Conservation (phyloP, 92 coral and sea anemone species). For the Zoanthus sociatus region DNA sequence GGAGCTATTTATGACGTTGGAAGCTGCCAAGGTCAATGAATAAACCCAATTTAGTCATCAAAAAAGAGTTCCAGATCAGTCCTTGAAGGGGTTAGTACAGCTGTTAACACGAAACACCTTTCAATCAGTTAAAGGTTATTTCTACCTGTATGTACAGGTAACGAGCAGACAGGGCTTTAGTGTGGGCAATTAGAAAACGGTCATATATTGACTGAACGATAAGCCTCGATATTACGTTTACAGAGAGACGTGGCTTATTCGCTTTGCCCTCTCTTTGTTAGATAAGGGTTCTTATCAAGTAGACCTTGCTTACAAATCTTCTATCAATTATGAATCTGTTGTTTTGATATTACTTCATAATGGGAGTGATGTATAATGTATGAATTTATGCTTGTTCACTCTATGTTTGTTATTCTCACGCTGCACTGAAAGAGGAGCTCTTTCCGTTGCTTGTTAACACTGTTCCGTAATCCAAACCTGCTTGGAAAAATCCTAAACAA, state of each 20-base stretch:
- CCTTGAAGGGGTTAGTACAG: not conserved
- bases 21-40: conserved; percentile 29
- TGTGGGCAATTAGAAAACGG: conserved; percentile 18
- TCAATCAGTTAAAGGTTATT: not conserved
- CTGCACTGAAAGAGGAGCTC: not conserved
- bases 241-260: conserved; percentile 14
- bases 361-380: conserved; percentile 46
- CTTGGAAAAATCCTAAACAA: not conserved
- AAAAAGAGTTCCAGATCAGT: not conserved
- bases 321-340: conserved; percentile 42
- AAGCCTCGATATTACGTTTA: conserved; percentile 12
- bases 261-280: conserved; percentile 5
- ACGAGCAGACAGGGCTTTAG: not conserved
- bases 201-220: conserved; percentile 22
- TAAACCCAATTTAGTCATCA: not conserved
- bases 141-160: not conserved
- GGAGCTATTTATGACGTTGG: not conserved
- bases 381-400: conserved; percentile 18
- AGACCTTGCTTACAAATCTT: conserved; percentile 23
- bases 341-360: conserved; percentile 47
- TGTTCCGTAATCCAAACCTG: conserved; percentile 11
- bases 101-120: not conserved
- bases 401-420: conserved; percentile 5
- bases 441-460: not conserved
- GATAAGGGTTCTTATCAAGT: conserved; percentile 31